These are phyloP conservation scores for Drosophila eohydei DNA, from an alignment of 2,888 invertebrate genomes.

Conservation along the genomic window DNA sequence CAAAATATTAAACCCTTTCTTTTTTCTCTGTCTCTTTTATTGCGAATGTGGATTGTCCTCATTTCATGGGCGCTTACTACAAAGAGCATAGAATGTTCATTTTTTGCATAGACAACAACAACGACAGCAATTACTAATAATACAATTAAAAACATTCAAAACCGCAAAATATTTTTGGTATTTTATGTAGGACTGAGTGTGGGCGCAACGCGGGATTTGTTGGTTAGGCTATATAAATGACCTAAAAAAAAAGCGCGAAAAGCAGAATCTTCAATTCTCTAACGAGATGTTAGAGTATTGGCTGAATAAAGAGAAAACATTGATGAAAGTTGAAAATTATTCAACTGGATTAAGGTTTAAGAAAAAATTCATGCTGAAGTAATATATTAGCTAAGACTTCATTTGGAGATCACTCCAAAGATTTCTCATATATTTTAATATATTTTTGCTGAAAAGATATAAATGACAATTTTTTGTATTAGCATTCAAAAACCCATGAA, in stretches of 20 bases:
- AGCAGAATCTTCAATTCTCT: slow-evolving; percentile 34
- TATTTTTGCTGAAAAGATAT: too few species aligned
- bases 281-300: slow-evolving; percentile 33
- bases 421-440: too few species aligned
- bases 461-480: neutral
- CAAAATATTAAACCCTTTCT: slow-evolving; percentile 71
- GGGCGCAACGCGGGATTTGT: neutral
- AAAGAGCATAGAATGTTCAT: slow-evolving; percentile 67
- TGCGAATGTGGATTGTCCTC: slow-evolving; percentile 32
- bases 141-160: slow-evolving; percentile 73
- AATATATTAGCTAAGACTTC: too few species aligned
- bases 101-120: slow-evolving; percentile 39
- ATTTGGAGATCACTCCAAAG: too few species aligned
- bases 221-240: slow-evolving; percentile 20
- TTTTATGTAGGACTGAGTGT: slow-evolving; percentile 1
- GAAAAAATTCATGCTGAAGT: too few species aligned
- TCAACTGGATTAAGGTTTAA: too few species aligned
- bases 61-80: slow-evolving; percentile 42
- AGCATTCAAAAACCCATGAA: too few species aligned
- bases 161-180: slow-evolving; percentile 69
- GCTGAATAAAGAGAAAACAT: slow-evolving; percentile 3
- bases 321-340: neutral
- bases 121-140: slow-evolving; percentile 42
- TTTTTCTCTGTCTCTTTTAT: neutral
- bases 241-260: slow-evolving; percentile 37